Conservation (phyloP, 2,113 vertebrate genomes). For the Psophia crepitans region DNA sequence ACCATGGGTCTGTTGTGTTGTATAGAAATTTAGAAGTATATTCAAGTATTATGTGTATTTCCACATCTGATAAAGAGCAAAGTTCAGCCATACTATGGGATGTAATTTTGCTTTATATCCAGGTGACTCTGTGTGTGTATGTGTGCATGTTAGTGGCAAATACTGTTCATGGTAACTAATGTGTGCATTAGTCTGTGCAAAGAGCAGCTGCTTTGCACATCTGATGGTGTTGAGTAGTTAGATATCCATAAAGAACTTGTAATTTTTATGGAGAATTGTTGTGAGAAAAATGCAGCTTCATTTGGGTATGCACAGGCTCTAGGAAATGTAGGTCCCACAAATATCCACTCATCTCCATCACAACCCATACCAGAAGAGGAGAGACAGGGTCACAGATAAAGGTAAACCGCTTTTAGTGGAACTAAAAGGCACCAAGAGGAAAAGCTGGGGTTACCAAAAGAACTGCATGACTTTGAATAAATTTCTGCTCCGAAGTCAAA, state of each 20-base stretch:
- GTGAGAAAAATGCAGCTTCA: not conserved
- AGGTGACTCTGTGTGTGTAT: not conserved
- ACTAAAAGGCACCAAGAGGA: not conserved
- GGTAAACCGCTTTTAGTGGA: not conserved
- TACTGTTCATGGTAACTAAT: not conserved
- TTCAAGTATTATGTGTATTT: not conserved
- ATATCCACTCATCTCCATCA: not conserved
- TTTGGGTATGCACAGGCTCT: not conserved
- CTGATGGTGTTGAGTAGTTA: not conserved
- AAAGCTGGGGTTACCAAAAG: not conserved
- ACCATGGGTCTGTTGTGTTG: not conserved
- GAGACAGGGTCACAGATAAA: not conserved
- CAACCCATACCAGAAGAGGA: not conserved
- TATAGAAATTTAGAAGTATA: not conserved
- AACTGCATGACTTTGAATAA: not conserved
- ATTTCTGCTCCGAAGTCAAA: not conserved
- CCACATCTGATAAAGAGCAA: rapidly evolving
- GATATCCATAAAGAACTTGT: rapidly evolving
- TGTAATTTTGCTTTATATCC: not conserved
- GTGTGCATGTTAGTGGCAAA: rapidly evolving
- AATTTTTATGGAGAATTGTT: not conserved
- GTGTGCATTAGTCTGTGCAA: not conserved
- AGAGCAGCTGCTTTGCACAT: not conserved
- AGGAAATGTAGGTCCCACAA: not conserved
- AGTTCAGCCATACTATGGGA: not conserved